Percentiles rank a stretch among this genome's conserved stretches.
Conservation (phyloP, 2,113 vertebrate species). For the Rhegmatorhina hoffmannsi region DNA sequence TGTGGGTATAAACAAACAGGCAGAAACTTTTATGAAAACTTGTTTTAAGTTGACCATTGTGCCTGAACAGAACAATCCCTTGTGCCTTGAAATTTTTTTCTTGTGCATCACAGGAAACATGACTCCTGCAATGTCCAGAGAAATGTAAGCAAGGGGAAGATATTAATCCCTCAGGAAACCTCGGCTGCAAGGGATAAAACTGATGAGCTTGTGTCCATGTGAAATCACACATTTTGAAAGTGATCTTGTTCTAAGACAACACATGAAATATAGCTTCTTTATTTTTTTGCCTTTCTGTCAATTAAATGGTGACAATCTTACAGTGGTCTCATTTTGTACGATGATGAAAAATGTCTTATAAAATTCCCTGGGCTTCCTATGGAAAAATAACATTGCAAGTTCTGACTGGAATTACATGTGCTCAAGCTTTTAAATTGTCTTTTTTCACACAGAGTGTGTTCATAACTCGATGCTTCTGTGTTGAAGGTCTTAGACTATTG, state of each 20-base stretch:
- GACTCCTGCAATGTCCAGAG: background rate
- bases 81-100: background rate
- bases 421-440: background rate
- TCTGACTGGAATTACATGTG: rapidly evolving
- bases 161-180: background rate
- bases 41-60: background rate
- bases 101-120: background rate
- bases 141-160: background rate
- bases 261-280: background rate
- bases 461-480: rapidly evolving
- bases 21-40: background rate
- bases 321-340: background rate
- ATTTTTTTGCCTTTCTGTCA: background rate
- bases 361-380: background rate
- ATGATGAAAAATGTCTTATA: background rate
- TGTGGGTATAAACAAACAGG: background rate
- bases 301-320: background rate
- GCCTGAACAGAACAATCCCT: background rate
- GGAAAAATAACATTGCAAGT: background rate
- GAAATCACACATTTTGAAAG: background rate
- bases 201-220: background rate
- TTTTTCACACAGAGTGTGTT: background rate
- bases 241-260: background rate
- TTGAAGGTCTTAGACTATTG: background rate
- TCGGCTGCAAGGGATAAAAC: background rate